Base-by-base conservation (phyloP, 1,140 invertebrate genomes). In the Neotoxoptera formosana region DNA sequence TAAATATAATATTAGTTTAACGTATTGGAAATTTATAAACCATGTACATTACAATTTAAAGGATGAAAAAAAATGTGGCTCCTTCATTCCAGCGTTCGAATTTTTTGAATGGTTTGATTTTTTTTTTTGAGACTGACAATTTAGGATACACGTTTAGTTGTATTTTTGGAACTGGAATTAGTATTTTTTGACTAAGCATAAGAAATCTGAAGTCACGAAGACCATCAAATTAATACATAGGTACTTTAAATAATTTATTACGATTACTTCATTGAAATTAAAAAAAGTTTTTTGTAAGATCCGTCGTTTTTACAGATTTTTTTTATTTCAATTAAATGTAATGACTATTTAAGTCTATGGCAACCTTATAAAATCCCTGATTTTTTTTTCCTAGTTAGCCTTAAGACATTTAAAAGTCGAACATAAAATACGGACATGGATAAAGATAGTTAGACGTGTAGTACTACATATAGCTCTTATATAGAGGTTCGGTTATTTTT, bases 391-490 rank as follows among this genome's bases (percentile, higher is more conserved):
- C 41, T 41, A 67, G 60, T n/a, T 14, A 67, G 60, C 2, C n/a
- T 36, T 67, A 60, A 56, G 36, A 34, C 36, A 25, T 25, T 25
- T 60, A 25, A 41, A 90, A 9, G 53, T 45, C 23, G 56, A 91
- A 91, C 34, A 91, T 91, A 91, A 76, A 67, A 91, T 76, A 47
- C 56, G 25, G 89, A 90, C 34, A 45, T 60, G 47, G 14, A 53
- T 34, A 53, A 88, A 88, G 88, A 45, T 41, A 60, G 25, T 45
- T 60, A 60, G n/a, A 76, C 21, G 90, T 76, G 90, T 76, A 67
- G 60, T 67, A 67, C 60, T 67, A 67, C 30, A 67, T 25, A 67
- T 67, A n/a, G 67, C 60, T 17, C 36, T 36, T 90, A 36, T 56
- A 90, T 51, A 56, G n/a, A 6, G 34, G 36, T 30, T 60, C 23